Evolutionary conservation across 2,888 invertebrate species (phyloP), one percentile per base, ranked within the genome.

Genomic region (Caradrina clavipalpis): DNA sequence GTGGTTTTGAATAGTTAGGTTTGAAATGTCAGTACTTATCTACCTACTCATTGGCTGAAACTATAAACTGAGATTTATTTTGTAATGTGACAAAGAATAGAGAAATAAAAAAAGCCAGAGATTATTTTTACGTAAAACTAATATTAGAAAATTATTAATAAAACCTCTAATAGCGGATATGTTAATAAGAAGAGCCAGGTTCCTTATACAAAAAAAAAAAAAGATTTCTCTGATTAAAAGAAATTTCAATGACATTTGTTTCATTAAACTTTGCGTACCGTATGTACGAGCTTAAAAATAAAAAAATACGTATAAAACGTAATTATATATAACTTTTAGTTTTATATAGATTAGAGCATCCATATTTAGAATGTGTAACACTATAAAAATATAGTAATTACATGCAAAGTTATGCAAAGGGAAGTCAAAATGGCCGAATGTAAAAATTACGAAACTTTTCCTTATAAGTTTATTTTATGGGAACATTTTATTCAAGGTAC

Each of bases 351-450:
- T 15, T 17, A 45, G 31, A 35, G 31, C 39, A 42, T 47, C 69
- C 60, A 69, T 69, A 58, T 58, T 74, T 74, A 74, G 50, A 69
- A 64, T 19, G 15, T 19, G 22, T 42, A 56, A 63, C 31, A 39
- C 42, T 62, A 63, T 64, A 45, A 65, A 72, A 68, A 35, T 8
- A 61, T 68, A 70, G 64, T 69, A 66, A 78, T 71, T 75, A 57
- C 39, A 81, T 72, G 63, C 63, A 73, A 77, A 82, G 58, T 68
- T 76, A 75, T 73, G 69, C 66, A 73, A 61, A 54, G 74, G 80
- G 80, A 85, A 84, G 82, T 70, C 26, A n/a, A 50, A 72, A 68
- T 47, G 26, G n/a, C n/a, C 72, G 55, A 70, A 74, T 68, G 64
- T 71, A 69, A 74, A 81, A 58, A 73, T 73, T 73, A 82, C 62